Base-by-base conservation (phyloP, 1,140 invertebrate genomes). In the Hermetia illucens region DNA sequence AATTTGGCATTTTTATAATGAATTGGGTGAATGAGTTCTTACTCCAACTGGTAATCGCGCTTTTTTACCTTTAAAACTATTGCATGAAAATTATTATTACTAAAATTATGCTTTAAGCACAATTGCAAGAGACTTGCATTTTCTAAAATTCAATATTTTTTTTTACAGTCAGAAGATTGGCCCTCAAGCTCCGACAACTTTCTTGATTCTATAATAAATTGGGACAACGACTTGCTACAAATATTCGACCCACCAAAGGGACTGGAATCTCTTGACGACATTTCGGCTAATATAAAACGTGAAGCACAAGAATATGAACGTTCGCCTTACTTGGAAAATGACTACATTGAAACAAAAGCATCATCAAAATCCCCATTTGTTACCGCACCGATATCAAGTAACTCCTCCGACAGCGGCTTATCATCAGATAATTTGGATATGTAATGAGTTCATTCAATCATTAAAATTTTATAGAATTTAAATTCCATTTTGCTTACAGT, bases 391-490 rank as follows among this genome's bases (percentile, higher is more conserved):
- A 35, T 36, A 21, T 43, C 41, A 3, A 36, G 37, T 5, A 27
- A n/a, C 9, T 29, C 32, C 34, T 66, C 64, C 1, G 66, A 67
- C 40, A 67, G 65, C 44, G 65, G 66, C 31, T 42, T 66, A 3
- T 68, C 66, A 2, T 66, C 62, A 44, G 66, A 67, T 44, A 63
- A 55, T 34, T 56, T 62, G 18, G 64, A 68, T 48, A 55, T 65
- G 65, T 66, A 44, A 65, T 62, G 64, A 33, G 4, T 18, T 22
- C 12, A 20, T 12, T 9, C 13, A 15, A 6, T 32, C 20, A 20
- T 19, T 25, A 42, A 35, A 34, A 20, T n/a, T n/a, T n/a, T n/a
- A n/a, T n/a, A n/a, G n/a, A 34, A 30, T 39, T 37, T 21, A 16
- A 21, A 25, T 36, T 42, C 25, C n/a, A n/a, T n/a, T n/a, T n/a